Conservation (phyloP, 2,113 vertebrate species). For the Tragelaphus buxtoni region DNA sequence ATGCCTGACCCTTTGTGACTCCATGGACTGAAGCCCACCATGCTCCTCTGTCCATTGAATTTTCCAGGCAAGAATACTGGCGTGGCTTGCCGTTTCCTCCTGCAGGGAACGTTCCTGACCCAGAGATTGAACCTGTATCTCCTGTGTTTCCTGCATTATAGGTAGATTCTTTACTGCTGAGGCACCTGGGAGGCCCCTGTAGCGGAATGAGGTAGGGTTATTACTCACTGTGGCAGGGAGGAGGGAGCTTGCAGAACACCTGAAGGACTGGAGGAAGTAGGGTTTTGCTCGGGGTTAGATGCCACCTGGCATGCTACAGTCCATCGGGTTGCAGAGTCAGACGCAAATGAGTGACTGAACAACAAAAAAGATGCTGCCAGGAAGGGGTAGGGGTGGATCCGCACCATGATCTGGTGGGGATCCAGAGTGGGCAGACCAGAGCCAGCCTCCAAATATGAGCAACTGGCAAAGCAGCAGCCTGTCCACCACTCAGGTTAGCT, state of each 20-base stretch:
- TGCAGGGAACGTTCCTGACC: background rate
- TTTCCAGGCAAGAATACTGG: background rate
- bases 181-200: background rate
- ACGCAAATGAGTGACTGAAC: background rate
- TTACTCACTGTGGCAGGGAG: too few species aligned
- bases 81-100: background rate
- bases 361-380: background rate
- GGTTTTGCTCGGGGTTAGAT: background rate
- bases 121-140: background rate
- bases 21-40: background rate
- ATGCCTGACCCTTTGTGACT: background rate
- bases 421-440: background rate
- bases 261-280: background rate
- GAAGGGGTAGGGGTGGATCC: too few species aligned
- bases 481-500: accelerated
- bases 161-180: background rate
- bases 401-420: accelerated
- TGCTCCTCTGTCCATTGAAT: background rate
- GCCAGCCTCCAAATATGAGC: accelerated
- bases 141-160: background rate
- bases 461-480: accelerated
- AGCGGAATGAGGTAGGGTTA: background rate
- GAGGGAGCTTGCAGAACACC: too few species aligned
- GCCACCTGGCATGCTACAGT: background rate
- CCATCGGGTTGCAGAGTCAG: background rate